Evolutionary conservation across 2,797 vertebrate species (phyloP).

Genomic region (Apogon hyalosoma): DNA sequence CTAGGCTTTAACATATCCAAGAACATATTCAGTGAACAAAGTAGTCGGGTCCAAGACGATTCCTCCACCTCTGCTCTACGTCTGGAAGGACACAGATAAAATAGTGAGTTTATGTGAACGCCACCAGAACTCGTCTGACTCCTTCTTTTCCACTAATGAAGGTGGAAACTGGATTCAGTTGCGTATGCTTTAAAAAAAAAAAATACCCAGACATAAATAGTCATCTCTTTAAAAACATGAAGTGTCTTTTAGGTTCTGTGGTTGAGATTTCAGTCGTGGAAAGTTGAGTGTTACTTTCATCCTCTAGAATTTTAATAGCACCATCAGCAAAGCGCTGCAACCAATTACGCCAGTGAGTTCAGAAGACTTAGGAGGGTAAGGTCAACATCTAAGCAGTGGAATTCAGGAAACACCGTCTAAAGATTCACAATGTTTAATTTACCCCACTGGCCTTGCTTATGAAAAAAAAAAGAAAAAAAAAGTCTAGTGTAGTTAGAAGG

Average conservation of each 20-base stretch:
- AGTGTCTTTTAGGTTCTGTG: constrained; percentile 4
- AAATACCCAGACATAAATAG: constrained; percentile 4
- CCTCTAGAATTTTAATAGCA: constrained; percentile 26
- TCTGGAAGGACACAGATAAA: too few relatives aligned
- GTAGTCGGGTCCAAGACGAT: background rate
- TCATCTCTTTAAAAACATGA: constrained; percentile 5
- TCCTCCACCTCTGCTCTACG: background rate
- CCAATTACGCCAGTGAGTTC: constrained; percentile 56
- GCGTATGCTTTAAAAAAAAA: constrained; percentile 11
- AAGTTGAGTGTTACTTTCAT: constrained; percentile 45
- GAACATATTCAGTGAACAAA: too few relatives aligned
- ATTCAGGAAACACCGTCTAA: constrained; percentile 17
- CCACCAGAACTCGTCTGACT: background rate
- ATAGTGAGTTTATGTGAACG: background rate
- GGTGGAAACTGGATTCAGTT: background rate
- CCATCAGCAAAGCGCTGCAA: constrained; percentile 37
- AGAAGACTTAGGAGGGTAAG: constrained; percentile 30
- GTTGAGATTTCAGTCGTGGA: constrained; percentile 17
- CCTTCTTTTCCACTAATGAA: background rate
- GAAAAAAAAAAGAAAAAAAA: background rate
- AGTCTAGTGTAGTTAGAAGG: background rate
- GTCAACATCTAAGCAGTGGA: constrained; percentile 44
- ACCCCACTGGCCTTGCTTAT: background rate
- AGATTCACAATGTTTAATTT: constrained; percentile 34
- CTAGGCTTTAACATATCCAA: too few relatives aligned